These are phyloP conservation scores for Champsocephalus esox DNA, from an alignment of 2,797 vertebrate genomes.

Conservation along the genomic window DNA sequence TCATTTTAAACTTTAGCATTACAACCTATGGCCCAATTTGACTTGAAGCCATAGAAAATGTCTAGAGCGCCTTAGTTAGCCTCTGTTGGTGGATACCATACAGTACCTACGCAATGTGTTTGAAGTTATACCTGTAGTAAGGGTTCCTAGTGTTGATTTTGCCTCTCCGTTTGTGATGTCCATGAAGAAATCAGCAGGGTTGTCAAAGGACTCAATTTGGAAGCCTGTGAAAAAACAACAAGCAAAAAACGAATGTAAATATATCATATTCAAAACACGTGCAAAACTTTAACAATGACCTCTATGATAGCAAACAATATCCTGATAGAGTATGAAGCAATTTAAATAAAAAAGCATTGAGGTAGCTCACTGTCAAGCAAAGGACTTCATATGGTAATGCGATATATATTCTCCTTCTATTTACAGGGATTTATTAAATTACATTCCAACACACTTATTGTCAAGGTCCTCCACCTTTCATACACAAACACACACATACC, in stretches of 20 bases:
- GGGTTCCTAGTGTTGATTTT: constrained; percentile 30
- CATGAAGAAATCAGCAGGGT: constrained; percentile 87
- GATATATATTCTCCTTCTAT: background rate
- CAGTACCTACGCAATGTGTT: background rate
- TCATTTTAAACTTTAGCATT: constrained; percentile 8
- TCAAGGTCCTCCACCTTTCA: background rate
- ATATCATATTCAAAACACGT: background rate
- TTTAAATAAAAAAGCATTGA: background rate
- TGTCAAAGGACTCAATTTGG: constrained; percentile 83
- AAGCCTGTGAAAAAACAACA: constrained; percentile 75
- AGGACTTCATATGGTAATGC: background rate
- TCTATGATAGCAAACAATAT: constrained; percentile 1
- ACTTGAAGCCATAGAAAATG: background rate
- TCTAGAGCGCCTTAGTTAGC: too few species aligned
- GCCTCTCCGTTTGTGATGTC: constrained; percentile 84
- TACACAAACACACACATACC: constrained; percentile 65
- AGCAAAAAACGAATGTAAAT: background rate
- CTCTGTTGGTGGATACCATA: too few species aligned
- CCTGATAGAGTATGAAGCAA: background rate
- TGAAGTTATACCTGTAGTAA: constrained; percentile 49
- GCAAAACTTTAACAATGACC: background rate
- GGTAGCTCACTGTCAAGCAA: background rate
- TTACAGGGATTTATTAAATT: background rate
- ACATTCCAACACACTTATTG: background rate
- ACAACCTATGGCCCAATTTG: background rate